A percentile compares a stretch with the other conserved stretches of the same genome.
Conservation (phyloP, 1,140 invertebrate genomes). For the Drosophila kepulauana region DNA sequence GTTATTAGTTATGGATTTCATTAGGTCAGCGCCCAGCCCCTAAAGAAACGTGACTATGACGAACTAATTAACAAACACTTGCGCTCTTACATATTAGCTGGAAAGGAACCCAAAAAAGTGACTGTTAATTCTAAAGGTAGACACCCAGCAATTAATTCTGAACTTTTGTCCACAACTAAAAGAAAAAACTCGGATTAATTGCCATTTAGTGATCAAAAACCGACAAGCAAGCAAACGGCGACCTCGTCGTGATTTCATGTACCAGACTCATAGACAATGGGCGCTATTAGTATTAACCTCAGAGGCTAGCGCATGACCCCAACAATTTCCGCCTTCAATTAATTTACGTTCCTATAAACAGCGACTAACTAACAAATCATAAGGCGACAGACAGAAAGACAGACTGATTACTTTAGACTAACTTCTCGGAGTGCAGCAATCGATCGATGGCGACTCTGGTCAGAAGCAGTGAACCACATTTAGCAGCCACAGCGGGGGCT, state of each 20-base stretch:
- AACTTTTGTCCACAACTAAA: constrained; percentile 31
- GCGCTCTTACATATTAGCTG: constrained; percentile 43
- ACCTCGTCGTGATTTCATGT: constrained; percentile 49
- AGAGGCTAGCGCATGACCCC: constrained; percentile 45
- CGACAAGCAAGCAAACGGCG: constrained; percentile 13
- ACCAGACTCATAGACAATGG: constrained; percentile 28
- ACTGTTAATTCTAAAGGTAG: constrained; percentile 49
- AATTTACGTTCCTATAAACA: constrained; percentile 43
- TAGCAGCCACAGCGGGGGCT: constrained; percentile 38
- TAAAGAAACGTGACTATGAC: constrained; percentile 63
- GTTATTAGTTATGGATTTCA: constrained; percentile 69
- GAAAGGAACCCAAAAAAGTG: constrained; percentile 25
- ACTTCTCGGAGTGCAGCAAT: constrained; percentile 13
- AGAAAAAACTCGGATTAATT: constrained; percentile 53
- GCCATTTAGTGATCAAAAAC: constrained; percentile 55
- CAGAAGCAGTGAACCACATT: constrained; percentile 44
- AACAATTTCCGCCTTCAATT: constrained; percentile 69
- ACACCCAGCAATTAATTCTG: constrained; percentile 65
- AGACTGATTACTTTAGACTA: neutral
- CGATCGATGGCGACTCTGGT: constrained; percentile 8
- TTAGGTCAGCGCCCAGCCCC: constrained; percentile 38
- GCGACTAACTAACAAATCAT: constrained; percentile 55
- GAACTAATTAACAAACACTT: constrained; percentile 64
- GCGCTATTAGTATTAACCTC: constrained; percentile 50
- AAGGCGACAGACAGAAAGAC: constrained; percentile 1